phyloP scores from a whole-genome alignment of 30 jellyfish, hydroid and myxozoan genomes.

The Phacellophora camtschatica region DNA sequence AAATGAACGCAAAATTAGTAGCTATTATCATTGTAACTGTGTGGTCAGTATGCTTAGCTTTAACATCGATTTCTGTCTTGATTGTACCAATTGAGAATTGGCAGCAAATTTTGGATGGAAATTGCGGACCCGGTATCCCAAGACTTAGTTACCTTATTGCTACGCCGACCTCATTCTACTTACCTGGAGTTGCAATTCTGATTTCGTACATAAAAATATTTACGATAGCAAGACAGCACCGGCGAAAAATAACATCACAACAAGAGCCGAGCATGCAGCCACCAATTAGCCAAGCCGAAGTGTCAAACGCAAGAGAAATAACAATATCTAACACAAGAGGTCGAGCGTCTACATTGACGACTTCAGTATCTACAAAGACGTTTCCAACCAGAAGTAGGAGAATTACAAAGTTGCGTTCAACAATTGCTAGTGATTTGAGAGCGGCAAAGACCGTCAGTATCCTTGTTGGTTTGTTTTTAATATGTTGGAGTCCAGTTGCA shows the following conservation, averaged over 20 bases:
- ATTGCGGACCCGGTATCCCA: constrained; percentile 88
- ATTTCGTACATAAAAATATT: constrained; percentile 70
- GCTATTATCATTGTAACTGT: constrained; percentile 32
- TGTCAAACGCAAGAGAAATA: background rate
- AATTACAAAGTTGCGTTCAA: constrained; percentile 23
- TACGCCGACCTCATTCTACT: constrained; percentile 71
- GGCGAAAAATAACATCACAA: constrained; percentile 47
- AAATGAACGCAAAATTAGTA: constrained; percentile 37
- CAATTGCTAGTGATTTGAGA: constrained; percentile 59
- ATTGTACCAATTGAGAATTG: constrained; percentile 40
- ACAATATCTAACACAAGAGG: background rate
- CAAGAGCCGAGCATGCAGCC: constrained; percentile 53
- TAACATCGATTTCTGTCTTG: constrained; percentile 45
- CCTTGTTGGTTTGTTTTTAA: constrained; percentile 76
- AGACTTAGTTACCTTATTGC: constrained; percentile 51
- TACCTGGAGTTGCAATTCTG: constrained; percentile 75
- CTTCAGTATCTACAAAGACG: constrained; percentile 4
- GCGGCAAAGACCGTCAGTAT: constrained; percentile 89
- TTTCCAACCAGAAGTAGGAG: constrained; percentile 13
- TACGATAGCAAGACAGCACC: constrained; percentile 68
- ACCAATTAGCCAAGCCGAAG: background rate
- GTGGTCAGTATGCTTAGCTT: constrained; percentile 60
- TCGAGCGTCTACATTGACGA: background rate
- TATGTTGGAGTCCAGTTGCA: constrained; percentile 90
- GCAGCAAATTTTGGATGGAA: constrained; percentile 18